phyloP scores from a whole-genome alignment of 1,140 invertebrate genomes.

The Pseudomyrmex pallidus region DNA sequence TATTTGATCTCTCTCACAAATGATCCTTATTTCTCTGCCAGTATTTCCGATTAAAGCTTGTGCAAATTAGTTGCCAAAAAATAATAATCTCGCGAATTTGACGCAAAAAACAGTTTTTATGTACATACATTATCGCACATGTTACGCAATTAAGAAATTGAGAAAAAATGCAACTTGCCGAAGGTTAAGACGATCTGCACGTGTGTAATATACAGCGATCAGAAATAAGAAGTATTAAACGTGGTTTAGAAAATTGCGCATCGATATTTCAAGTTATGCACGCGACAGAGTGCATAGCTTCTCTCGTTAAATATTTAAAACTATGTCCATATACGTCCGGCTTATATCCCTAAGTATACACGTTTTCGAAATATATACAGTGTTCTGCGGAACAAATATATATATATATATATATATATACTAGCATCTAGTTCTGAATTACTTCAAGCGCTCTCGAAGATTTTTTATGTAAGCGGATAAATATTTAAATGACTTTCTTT shows the following conservation, averaged over 20 bases:
- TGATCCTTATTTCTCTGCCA: too few species aligned
- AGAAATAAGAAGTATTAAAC: background rate
- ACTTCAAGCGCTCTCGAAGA: background rate
- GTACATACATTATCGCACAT: background rate
- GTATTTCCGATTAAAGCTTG: too few species aligned
- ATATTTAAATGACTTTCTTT: too few species aligned
- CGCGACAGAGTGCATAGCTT: background rate
- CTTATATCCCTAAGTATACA: background rate
- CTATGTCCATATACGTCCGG: slow-evolving; percentile 3
- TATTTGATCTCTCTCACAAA: too few species aligned
- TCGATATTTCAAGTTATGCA: slow-evolving; percentile 26
- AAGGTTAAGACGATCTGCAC: background rate
- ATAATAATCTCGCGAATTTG: background rate
- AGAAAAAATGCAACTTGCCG: background rate
- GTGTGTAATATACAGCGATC: background rate
- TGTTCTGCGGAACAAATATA: background rate
- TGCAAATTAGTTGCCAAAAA: background rate
- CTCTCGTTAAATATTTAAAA: slow-evolving; percentile 40
- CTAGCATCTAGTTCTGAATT: background rate
- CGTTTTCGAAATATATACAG: background rate
- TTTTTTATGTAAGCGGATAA: too few species aligned
- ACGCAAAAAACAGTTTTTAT: too few species aligned
- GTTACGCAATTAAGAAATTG: background rate
- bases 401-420: background rate
- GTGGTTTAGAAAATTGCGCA: background rate